phyloP scores from a whole-genome alignment of 2,797 vertebrate genomes.

The Brachyalestes nurse region DNA sequence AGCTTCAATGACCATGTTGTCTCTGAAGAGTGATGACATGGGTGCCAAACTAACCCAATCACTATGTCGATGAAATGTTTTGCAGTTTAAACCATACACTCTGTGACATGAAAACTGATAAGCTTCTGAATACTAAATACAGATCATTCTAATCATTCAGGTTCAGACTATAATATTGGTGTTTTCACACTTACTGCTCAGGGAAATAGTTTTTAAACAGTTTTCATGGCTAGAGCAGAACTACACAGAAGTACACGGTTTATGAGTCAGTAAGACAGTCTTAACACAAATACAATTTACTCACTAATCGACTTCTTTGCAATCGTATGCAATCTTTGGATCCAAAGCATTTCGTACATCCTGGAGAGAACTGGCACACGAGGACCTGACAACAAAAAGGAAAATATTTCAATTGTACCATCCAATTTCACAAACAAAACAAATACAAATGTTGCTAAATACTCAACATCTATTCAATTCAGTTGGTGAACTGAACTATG shows the following conservation, averaged over 20 bases:
- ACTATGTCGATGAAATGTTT: too few species aligned
- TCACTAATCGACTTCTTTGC: slow-evolving; percentile 69
- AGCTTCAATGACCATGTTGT: too few species aligned
- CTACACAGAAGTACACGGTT: not conserved
- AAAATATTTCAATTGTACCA: not conserved
- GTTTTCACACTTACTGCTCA: too few species aligned
- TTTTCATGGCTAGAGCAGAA: too few species aligned
- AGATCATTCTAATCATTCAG: too few species aligned
- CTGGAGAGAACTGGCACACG: slow-evolving; percentile 68
- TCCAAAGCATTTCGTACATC: slow-evolving; percentile 56
- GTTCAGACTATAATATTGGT: too few species aligned
- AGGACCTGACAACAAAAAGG: slow-evolving; percentile 60
- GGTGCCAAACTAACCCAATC: too few species aligned
- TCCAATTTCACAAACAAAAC: not conserved
- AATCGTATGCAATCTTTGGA: slow-evolving; percentile 64
- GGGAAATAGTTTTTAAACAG: too few species aligned
- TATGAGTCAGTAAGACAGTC: not conserved
- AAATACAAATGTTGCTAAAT: not conserved
- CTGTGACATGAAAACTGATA: too few species aligned
- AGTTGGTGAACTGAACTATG: not conserved
- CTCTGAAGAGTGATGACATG: too few species aligned
- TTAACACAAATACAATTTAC: slow-evolving; percentile 38
- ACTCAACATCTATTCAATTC: not conserved
- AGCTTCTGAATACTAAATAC: too few species aligned
- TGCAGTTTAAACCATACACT: too few species aligned